These are phyloP conservation scores for Helicolenus hilgendorfi DNA, from an alignment of 2,797 vertebrate genomes.

Conservation along the genomic window DNA sequence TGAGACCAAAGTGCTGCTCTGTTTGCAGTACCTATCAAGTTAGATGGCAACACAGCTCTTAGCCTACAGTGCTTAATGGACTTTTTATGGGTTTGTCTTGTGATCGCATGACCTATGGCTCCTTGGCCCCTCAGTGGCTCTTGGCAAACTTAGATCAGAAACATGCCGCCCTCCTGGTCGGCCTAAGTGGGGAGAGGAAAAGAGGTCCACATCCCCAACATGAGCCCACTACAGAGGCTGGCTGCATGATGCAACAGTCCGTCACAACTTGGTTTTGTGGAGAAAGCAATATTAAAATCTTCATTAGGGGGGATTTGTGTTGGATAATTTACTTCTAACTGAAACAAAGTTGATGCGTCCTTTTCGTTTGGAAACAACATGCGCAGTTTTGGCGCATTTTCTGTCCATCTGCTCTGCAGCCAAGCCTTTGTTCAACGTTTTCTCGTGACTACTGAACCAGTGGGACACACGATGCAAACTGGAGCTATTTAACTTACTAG, in stretches of 20 bases:
- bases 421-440: not conserved
- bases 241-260: not conserved
- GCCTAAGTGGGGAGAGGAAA: conserved; percentile 21
- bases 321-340: not conserved
- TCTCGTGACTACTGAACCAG: not conserved
- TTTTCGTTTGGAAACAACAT: not conserved
- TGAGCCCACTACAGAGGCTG: not conserved
- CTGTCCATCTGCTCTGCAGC: not conserved
- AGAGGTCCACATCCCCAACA: conserved; percentile 4
- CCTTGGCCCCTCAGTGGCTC: conserved; percentile 86
- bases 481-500: conserved; percentile 20
- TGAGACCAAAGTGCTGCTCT: conserved; percentile 92
- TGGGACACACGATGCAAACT: not conserved
- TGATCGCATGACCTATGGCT: conserved; percentile 95
- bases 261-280: not conserved
- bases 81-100: conserved; percentile 96
- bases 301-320: not conserved
- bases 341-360: not conserved
- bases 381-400: too few relatives aligned
- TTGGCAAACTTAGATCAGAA: conserved; percentile 93
- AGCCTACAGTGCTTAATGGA: conserved; percentile 98
- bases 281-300: not conserved
- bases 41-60: conserved; percentile 96
- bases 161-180: conserved; percentile 85
- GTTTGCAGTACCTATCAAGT: conserved; percentile 97